phyloP scores from a whole-genome alignment of 2,797 vertebrate genomes.

The Notolabrus celidotus region DNA sequence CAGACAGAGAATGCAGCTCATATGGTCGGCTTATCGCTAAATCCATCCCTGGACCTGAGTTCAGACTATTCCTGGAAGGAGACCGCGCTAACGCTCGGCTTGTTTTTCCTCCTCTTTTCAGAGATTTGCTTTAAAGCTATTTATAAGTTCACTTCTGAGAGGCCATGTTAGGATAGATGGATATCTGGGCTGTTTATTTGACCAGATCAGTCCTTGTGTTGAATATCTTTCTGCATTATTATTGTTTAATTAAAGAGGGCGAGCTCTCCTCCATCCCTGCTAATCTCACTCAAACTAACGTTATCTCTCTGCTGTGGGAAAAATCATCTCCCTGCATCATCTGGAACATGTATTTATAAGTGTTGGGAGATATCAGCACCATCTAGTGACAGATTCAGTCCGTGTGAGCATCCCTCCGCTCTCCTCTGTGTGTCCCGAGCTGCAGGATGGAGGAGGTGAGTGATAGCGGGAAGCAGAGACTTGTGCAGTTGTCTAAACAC shows the following conservation, averaged over 20 bases:
- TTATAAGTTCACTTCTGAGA: constrained; percentile 62
- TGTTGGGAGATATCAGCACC: constrained; percentile 35
- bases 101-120: constrained; percentile 50
- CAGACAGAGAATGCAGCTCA: constrained; percentile 75
- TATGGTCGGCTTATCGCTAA: constrained; percentile 79
- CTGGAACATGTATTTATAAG: constrained; percentile 6
- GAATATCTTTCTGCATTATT: constrained; percentile 63
- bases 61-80: constrained; percentile 70
- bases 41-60: constrained; percentile 70
- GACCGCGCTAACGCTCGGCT: constrained; percentile 41
- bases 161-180: constrained; percentile 58
- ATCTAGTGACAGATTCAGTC: constrained; percentile 43
- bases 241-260: constrained; percentile 70
- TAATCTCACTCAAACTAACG: constrained; percentile 42
- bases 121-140: constrained; percentile 61
- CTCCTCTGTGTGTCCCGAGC: constrained; percentile 16
- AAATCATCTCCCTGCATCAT: constrained; percentile 27
- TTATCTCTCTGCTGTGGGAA: constrained; percentile 58
- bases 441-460: constrained; percentile 57
- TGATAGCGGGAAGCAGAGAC: constrained; percentile 79
- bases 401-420: constrained; percentile 37
- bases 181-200: constrained; percentile 57
- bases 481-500: constrained; percentile 82
- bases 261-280: constrained; percentile 47
- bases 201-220: constrained; percentile 62